Evolutionary conservation across 2,113 vertebrate genomes (phyloP).

Genomic region (Psilopsiagon aurifrons): DNA sequence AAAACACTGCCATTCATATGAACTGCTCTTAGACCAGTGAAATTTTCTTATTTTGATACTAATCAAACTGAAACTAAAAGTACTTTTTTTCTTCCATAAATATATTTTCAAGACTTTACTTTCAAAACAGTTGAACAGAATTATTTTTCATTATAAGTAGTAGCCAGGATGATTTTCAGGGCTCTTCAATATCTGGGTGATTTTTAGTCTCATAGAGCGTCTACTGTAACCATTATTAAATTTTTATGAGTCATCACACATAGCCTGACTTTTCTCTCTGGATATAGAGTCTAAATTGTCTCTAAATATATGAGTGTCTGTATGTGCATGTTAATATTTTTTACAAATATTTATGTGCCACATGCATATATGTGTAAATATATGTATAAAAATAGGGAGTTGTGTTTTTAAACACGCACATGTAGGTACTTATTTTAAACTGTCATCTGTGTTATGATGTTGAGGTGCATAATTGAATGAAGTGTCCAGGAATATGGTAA

Average conservation of each 20-base stretch:
- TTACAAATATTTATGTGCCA: not conserved
- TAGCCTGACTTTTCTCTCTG: not conserved
- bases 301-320: accelerated
- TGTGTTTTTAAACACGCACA: not conserved
- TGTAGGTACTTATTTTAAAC: not conserved
- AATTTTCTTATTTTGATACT: not conserved
- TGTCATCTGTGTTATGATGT: not conserved
- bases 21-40: not conserved
- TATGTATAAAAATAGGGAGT: not conserved
- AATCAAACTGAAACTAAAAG: not conserved
- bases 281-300: not conserved
- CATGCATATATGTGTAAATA: not conserved
- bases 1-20: not conserved
- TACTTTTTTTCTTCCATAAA: not conserved
- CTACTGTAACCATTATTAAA: not conserved
- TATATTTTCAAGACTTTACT: not conserved
- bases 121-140: not conserved
- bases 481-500: not conserved
- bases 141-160: not conserved
- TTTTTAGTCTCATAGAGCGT: not conserved
- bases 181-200: not conserved
- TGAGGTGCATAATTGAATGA: not conserved
- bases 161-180: not conserved
- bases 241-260: not conserved
- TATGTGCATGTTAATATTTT: not conserved